Evolutionary conservation across 1,140 invertebrate species (phyloP).

Genomic region (Bilobella aurantiaca): DNA sequence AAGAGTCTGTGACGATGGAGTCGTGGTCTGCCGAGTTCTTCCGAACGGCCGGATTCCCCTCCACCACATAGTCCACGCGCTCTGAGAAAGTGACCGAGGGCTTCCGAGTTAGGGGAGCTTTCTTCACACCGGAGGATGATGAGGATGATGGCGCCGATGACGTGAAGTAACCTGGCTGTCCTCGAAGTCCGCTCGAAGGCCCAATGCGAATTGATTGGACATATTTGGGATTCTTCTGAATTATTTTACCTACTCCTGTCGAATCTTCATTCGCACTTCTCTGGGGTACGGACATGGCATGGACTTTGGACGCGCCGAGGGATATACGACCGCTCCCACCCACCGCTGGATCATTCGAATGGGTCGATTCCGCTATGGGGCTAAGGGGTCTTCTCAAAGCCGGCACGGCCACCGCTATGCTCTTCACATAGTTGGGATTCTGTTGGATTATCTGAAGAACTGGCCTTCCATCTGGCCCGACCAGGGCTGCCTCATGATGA

Average conservation of each 20-base stretch:
- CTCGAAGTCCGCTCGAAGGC: background rate
- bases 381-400: conserved; percentile 21
- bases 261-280: conserved; percentile 10
- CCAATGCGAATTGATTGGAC: conserved; percentile 33
- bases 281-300: background rate
- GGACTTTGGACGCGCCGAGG: too few relatives aligned
- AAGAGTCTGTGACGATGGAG: conserved; percentile 33
- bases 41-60: background rate
- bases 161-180: too few relatives aligned
- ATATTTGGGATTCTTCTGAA: conserved; percentile 28
- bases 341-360: too few relatives aligned
- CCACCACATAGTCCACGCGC: conserved; percentile 23
- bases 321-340: too few relatives aligned
- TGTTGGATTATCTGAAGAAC: conserved; percentile 31
- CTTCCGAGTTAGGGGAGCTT: conserved; percentile 6
- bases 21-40: conserved; percentile 24
- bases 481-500: conserved; percentile 23
- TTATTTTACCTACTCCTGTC: conserved; percentile 23
- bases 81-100: conserved; percentile 34
- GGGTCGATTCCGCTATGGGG: conserved; percentile 26
- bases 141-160: background rate
- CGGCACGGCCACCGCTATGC: conserved; percentile 26
- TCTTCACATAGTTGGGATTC: conserved; percentile 31
- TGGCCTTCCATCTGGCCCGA: too few relatives aligned
- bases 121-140: background rate